These are phyloP conservation scores for Mizuhopecten yessoensis DNA, from an alignment of 1,140 invertebrate genomes.

Conservation along the genomic window DNA sequence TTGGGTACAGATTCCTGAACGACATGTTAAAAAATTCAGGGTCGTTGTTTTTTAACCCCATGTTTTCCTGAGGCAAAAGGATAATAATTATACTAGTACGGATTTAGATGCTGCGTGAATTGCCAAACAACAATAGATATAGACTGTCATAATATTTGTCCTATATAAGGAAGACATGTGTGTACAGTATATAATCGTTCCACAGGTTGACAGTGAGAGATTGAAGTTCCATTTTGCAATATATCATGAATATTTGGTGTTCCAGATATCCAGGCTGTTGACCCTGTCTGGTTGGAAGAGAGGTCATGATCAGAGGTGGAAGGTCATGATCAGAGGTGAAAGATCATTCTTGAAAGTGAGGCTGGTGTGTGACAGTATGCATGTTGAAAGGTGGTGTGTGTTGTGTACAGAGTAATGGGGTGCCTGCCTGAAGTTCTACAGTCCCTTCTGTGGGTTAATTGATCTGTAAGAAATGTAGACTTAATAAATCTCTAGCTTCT, in stretches of 20 bases:
- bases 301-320: background rate
- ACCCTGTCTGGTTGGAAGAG: background rate
- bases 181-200: background rate
- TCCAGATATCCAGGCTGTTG: background rate
- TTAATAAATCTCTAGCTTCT: background rate
- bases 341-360: too few relatives aligned
- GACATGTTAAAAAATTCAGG: background rate
- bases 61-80: background rate
- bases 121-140: conserved; percentile 4
- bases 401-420: too few relatives aligned
- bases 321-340: background rate
- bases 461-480: background rate
- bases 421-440: background rate
- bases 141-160: background rate
- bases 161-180: background rate
- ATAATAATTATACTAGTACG: background rate
- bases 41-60: background rate
- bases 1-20: background rate
- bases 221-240: background rate
- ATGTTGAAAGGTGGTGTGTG: too few relatives aligned
- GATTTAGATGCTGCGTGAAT: background rate
- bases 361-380: too few relatives aligned
- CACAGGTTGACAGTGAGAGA: background rate
- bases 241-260: conserved; percentile 9
- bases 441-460: background rate